phyloP scores from a whole-genome alignment of 2,888 invertebrate genomes.

The Hylaea fasciaria region DNA sequence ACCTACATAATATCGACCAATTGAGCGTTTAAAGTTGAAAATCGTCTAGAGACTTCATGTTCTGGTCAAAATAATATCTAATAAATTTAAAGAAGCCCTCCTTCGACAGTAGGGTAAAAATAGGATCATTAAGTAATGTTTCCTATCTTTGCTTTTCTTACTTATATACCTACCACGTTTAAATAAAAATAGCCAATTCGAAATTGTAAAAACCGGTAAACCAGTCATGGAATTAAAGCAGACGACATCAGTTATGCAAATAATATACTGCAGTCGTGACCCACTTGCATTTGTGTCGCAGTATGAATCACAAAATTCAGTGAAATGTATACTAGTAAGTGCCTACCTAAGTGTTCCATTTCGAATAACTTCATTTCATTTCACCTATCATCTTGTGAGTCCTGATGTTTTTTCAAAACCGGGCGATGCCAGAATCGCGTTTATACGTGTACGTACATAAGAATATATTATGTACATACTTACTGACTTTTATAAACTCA shows the following conservation, averaged over 20 bases:
- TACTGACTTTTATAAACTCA: too few species aligned
- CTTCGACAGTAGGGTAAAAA: too few species aligned
- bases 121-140: too few species aligned
- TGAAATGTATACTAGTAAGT: constrained; percentile 36
- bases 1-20: constrained; percentile 45
- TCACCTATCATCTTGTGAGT: background rate
- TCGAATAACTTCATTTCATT: constrained; percentile 4
- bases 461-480: too few species aligned
- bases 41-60: constrained; percentile 25
- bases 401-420: too few species aligned
- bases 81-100: too few species aligned
- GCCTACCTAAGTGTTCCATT: constrained; percentile 14
- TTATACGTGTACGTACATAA: too few species aligned
- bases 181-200: constrained; percentile 24
- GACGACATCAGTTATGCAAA: constrained; percentile 71
- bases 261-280: constrained; percentile 69
- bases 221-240: constrained; percentile 53
- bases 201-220: constrained; percentile 40
- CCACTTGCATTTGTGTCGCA: constrained; percentile 62
- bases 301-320: constrained; percentile 55
- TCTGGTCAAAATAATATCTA: background rate
- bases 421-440: too few species aligned
- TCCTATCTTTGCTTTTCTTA: too few species aligned
- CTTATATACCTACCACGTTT: too few species aligned
- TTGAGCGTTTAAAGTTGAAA: constrained; percentile 37